A percentile compares a stretch with the other conserved stretches of the same genome.
Conservation (phyloP, 2,888 invertebrate species). For the Diplazon laetatorius region DNA sequence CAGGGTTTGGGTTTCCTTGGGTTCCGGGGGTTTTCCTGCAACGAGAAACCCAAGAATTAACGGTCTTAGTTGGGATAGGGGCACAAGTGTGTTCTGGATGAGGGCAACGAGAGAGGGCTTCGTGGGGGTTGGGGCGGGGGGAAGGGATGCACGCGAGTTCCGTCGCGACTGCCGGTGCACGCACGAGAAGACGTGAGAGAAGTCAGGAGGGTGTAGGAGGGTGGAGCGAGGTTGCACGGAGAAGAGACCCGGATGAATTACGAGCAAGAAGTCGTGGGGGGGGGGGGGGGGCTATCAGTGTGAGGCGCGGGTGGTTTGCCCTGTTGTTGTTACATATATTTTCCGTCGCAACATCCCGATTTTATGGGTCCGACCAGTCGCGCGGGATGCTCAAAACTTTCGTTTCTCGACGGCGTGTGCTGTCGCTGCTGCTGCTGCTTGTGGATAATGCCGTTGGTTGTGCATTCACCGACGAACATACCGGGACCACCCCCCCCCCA, state of each 20-base stretch:
- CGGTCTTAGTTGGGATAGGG: slow-evolving; percentile 82
- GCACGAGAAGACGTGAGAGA: slow-evolving; percentile 31
- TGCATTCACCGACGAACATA: too few species aligned
- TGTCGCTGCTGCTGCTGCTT: slow-evolving; percentile 33
- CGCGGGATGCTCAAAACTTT: slow-evolving; percentile 64
- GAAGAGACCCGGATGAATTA: slow-evolving; percentile 78
- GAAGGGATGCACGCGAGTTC: slow-evolving; percentile 45
- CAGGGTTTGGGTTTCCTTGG: too few species aligned
- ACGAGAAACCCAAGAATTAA: slow-evolving; percentile 80
- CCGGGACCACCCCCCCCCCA: too few species aligned
- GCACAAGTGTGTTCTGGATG: slow-evolving; percentile 79
- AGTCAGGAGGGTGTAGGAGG: slow-evolving; percentile 51
- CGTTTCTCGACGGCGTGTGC: slow-evolving; percentile 59
- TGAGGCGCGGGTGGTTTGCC: slow-evolving; percentile 65
- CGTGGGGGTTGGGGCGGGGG: too few species aligned
- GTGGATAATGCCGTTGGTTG: slow-evolving; percentile 36
- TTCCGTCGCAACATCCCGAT: slow-evolving; percentile 82
- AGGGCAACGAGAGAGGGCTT: slow-evolving; percentile 72
- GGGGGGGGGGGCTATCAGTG: slow-evolving; percentile 77
- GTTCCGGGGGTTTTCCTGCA: slow-evolving; percentile 44
- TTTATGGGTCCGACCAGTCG: slow-evolving; percentile 78
- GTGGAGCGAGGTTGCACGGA: slow-evolving; percentile 41
- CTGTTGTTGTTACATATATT: slow-evolving; percentile 78
- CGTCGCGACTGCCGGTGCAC: slow-evolving; percentile 23
- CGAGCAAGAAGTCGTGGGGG: slow-evolving; percentile 79